phyloP scores from a whole-genome alignment of 2,113 vertebrate genomes.

The Archocentrus centrarchus region DNA sequence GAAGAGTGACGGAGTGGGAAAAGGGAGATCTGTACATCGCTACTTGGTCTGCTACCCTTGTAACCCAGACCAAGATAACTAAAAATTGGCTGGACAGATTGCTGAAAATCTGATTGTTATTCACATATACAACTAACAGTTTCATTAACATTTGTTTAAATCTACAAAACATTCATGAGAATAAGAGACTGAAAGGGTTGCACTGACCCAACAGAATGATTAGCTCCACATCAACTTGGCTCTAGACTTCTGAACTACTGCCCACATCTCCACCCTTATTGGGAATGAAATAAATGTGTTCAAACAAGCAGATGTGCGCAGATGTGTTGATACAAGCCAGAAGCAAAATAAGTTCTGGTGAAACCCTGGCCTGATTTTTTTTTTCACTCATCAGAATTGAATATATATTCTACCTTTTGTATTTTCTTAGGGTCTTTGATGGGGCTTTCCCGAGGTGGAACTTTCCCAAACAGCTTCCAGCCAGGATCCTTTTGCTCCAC shows the following conservation, averaged over 20 bases:
- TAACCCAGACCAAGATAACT: neutral
- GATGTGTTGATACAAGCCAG: neutral
- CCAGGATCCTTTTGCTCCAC: constrained; percentile 85
- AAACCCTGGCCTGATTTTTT: neutral
- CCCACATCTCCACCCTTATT: neutral
- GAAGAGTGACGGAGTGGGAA: neutral
- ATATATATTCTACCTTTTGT: constrained; percentile 84
- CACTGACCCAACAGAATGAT: neutral
- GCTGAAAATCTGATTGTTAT: neutral
- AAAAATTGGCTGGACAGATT: neutral
- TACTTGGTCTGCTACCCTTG: neutral
- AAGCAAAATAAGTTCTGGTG: neutral
- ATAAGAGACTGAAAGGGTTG: neutral
- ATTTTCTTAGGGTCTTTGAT: constrained; percentile 83
- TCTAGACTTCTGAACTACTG: neutral
- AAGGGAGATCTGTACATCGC: neutral
- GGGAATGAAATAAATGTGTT: neutral
- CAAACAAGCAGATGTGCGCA: no score
- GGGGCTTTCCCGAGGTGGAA: constrained; percentile 82
- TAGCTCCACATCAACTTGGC: neutral
- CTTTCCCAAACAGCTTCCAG: constrained; percentile 93
- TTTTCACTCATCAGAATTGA: no score
- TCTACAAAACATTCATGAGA: neutral
- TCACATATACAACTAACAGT: neutral
- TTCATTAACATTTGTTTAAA: neutral